Conservation (phyloP, 2,113 vertebrate genomes). For the Lucifuga dentata region DNA sequence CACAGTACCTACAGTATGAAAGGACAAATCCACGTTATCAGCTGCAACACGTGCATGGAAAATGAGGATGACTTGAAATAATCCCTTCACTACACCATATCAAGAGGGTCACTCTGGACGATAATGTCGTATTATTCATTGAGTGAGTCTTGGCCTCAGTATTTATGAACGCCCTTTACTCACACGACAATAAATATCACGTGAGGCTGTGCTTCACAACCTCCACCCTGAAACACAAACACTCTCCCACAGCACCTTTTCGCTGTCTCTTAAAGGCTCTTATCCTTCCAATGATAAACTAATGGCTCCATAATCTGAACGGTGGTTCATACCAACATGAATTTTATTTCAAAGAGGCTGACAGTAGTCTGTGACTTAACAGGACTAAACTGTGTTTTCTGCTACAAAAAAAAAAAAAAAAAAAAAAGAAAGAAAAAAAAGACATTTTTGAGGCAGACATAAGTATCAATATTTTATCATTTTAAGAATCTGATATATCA, state of each 20-base stretch:
- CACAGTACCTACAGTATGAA: too few species aligned
- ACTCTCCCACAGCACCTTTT: constrained; percentile 14
- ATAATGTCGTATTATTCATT: not conserved
- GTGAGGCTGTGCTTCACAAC: constrained; percentile 9
- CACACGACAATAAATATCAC: constrained; percentile 21
- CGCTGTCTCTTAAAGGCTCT: not conserved
- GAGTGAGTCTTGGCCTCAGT: too few species aligned
- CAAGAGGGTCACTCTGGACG: not conserved
- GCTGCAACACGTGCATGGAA: not conserved
- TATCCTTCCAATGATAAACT: constrained; percentile 21
- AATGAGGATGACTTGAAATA: too few species aligned
- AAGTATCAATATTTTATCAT: too few species aligned
- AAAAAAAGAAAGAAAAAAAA: too few species aligned
- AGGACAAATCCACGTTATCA: not conserved
- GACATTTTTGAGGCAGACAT: too few species aligned
- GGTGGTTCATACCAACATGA: not conserved
- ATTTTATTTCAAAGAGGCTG: not conserved
- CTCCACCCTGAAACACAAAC: constrained; percentile 80
- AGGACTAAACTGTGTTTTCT: not conserved
- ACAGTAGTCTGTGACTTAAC: too few species aligned
- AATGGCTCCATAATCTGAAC: constrained; percentile 2
- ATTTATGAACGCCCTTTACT: constrained; percentile 2
- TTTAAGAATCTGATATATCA: too few species aligned
- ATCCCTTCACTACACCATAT: too few species aligned
- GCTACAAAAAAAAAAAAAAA: too few species aligned